These are phyloP conservation scores for Herpailurus yagouaroundi DNA, from an alignment of 2,113 vertebrate genomes.

Conservation along the genomic window DNA sequence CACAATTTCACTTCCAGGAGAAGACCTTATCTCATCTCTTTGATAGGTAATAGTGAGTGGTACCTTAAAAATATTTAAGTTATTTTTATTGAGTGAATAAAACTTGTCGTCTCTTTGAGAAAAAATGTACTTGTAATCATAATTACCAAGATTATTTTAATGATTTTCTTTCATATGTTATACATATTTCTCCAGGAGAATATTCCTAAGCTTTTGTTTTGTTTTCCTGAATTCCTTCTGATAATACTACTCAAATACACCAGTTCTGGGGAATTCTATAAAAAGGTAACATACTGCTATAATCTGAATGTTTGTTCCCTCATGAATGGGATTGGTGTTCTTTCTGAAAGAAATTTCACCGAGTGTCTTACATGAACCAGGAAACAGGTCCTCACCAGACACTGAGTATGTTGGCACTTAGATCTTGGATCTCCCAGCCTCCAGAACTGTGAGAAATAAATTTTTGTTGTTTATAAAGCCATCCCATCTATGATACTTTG, in stretches of 20 bases:
- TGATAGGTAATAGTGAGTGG: background rate
- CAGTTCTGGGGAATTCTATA: background rate
- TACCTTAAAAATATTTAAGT: background rate
- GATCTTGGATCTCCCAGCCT: background rate
- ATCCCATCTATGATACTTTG: background rate
- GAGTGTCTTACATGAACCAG: background rate
- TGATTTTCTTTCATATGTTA: background rate
- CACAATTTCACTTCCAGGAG: background rate
- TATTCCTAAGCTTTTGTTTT: background rate
- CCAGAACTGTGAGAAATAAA: background rate
- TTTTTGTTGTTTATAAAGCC: background rate
- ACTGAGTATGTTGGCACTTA: background rate
- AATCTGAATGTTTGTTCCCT: background rate
- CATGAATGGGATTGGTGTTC: background rate
- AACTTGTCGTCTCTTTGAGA: background rate
- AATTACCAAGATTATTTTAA: background rate
- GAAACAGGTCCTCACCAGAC: background rate
- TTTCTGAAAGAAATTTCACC: background rate
- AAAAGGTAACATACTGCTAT: background rate
- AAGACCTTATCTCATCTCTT: background rate
- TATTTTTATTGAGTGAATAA: background rate
- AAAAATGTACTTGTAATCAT: background rate
- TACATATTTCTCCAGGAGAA: background rate
- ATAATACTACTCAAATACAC: background rate
- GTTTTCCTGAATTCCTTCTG: background rate